Evolutionary conservation across 1,140 invertebrate species (phyloP), one percentile per base, ranked within the genome.

Genomic region (Aphaenogaster floridana): DNA sequence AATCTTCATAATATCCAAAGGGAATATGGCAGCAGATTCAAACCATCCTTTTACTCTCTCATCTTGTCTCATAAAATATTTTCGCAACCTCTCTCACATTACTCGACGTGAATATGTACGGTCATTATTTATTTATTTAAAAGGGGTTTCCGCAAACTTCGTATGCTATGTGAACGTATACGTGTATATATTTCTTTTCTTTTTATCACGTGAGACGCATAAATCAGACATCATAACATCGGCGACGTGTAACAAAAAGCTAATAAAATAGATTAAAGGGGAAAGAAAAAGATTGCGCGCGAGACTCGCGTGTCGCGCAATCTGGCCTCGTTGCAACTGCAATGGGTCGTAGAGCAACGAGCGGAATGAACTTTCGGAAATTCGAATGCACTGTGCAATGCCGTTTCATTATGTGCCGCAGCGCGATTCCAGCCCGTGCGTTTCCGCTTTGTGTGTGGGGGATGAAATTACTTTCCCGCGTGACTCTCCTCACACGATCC

Each of bases 291-390:
- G 21, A 48, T 11, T 28, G 11, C 9, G 15, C 13, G 36, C 17
- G 39, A 34, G 13, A 6, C 6, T 42, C 54, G 48, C 34, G 36
- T 50, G 42, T 59, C 21, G 59, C 71, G 39, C 74, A 86, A 86
- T 79, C 83, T 45, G 59, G 61, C 6, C 45, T 28, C 34, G 72
- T 79, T 66, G 42, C 83, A 78, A 50, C 28, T 42, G 74, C 61
- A 66, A 45, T 21, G 39, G 4, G 42, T 72, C 34, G 72, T 36
- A 17, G 15, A 84, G 34, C 42, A 63, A 63, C 45, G 13, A 21
- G 48, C 78, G 34, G 42, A 54, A 69, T 85, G 48, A 87, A 87
- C 71, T 87, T 87, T 85, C 63, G 86, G 61, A 77, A 50, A 87
- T 76, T 84, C 42, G 48, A 68, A 66, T 61, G 50, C 86, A 28